Percentiles rank a stretch among this genome's conserved stretches.
Conservation (phyloP, 2,888 invertebrate genomes). For the Thysanoteuthis rhombus region DNA sequence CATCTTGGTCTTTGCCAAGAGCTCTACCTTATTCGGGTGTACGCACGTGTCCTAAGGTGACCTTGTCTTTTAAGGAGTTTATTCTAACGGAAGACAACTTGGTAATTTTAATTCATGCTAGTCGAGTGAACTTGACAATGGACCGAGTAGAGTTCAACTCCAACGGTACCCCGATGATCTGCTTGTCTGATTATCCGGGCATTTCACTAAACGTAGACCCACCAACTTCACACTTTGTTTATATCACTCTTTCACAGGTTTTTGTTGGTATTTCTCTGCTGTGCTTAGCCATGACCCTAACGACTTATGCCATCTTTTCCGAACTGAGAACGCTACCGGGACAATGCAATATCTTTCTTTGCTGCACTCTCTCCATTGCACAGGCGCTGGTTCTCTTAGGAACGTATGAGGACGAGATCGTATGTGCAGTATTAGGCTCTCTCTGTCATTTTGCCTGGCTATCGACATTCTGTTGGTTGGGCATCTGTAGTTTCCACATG, state of each 20-base stretch:
- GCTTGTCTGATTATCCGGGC: neutral
- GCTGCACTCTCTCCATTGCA: slow-evolving; percentile 41
- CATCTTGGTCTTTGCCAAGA: neutral
- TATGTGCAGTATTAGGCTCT: slow-evolving; percentile 39
- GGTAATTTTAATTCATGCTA: neutral
- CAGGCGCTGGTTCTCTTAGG: slow-evolving; percentile 43
- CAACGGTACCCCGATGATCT: neutral
- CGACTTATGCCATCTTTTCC: slow-evolving; percentile 43
- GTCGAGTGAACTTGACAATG: neutral
- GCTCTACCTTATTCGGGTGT: neutral
- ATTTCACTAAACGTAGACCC: neutral
- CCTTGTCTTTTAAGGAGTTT: neutral
- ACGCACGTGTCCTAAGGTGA: neutral
- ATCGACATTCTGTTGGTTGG: slow-evolving; percentile 43
- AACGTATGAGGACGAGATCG: slow-evolving; percentile 24
- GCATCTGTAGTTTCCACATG: slow-evolving; percentile 46
- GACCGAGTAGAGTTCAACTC: neutral
- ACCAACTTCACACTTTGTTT: neutral
- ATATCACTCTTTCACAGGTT: neutral
- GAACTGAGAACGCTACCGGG: slow-evolving; percentile 44
- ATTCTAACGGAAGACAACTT: neutral
- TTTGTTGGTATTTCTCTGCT: slow-evolving; percentile 37
- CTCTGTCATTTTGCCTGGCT: slow-evolving; percentile 46
- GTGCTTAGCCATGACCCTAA: slow-evolving; percentile 40
- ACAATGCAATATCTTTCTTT: slow-evolving; percentile 45